A percentile compares a stretch with the other conserved stretches of the same genome.
These are phyloP conservation scores for Tetheella fluctuosa DNA, from an alignment of 2,888 invertebrate genomes.

Conservation along the genomic window DNA sequence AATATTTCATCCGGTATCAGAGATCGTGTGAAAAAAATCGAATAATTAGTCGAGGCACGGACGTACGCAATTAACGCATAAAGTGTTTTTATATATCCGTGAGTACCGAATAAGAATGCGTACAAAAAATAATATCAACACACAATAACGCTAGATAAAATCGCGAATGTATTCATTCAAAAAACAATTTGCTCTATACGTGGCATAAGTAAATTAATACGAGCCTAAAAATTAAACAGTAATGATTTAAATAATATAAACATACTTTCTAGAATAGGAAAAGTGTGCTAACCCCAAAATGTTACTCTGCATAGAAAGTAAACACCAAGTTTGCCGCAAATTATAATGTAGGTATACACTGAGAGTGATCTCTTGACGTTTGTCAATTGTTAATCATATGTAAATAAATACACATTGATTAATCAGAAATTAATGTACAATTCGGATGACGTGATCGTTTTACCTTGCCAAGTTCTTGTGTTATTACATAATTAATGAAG, in stretches of 20 bases:
- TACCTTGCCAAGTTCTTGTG: neutral
- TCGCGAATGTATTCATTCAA: conserved; percentile 1
- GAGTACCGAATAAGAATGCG: conserved; percentile 17
- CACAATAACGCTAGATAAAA: conserved; percentile 14
- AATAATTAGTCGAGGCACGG: conserved; percentile 23
- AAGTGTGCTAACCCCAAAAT: conserved; percentile 4
- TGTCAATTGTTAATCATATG: conserved; percentile 3
- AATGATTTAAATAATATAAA: conserved; percentile 2
- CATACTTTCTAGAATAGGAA: conserved; percentile 3
- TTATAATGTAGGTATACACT: neutral
- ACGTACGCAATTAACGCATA: conserved; percentile 23
- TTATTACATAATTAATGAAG: neutral
- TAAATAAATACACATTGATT: neutral
- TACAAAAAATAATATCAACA: conserved; percentile 22
- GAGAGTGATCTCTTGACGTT: neutral
- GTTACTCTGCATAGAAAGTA: conserved; percentile 1
- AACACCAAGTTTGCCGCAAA: neutral
- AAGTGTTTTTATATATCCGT: conserved; percentile 18
- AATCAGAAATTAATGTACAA: neutral
- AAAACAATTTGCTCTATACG: neutral
- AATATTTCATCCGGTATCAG: conserved; percentile 12
- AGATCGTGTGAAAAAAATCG: conserved; percentile 24
- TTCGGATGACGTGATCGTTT: neutral
- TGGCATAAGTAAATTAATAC: conserved; percentile 2
- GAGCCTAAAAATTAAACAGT: neutral